Conservation (phyloP, 2,113 vertebrate genomes). For the Crotalus helleri region DNA sequence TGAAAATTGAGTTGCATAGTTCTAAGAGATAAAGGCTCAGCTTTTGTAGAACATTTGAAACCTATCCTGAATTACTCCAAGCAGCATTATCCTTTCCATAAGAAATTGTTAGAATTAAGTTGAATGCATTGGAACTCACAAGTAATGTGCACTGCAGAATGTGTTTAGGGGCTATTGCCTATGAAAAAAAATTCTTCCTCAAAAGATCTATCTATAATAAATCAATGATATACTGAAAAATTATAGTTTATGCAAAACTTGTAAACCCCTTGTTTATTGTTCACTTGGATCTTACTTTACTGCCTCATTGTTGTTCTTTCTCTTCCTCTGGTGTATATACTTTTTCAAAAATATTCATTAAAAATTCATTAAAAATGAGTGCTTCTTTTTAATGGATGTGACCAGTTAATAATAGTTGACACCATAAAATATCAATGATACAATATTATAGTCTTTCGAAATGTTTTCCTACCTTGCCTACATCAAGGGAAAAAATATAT, state of each 20-base stretch:
- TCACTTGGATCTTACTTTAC: background rate
- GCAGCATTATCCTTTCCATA: background rate
- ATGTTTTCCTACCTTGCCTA: background rate
- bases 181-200: background rate
- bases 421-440: background rate
- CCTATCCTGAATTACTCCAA: too few relatives aligned
- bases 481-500: background rate
- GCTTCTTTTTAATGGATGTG: background rate
- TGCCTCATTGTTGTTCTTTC: background rate
- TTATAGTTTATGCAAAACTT: background rate
- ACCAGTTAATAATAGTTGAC: background rate
- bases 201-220: background rate
- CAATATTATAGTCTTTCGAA: background rate
- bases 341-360: background rate
- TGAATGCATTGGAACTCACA: background rate
- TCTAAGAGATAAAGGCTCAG: background rate
- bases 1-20: background rate
- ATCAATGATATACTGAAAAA: background rate
- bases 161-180: background rate
- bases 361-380: background rate
- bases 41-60: background rate
- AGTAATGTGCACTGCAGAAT: background rate
- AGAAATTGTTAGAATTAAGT: background rate
- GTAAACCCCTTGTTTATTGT: background rate
- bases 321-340: background rate